Percentiles rank a stretch among this genome's conserved stretches.
These are phyloP conservation scores for Leptinotarsa lineolata DNA, from an alignment of 1,140 invertebrate genomes.

Conservation along the genomic window DNA sequence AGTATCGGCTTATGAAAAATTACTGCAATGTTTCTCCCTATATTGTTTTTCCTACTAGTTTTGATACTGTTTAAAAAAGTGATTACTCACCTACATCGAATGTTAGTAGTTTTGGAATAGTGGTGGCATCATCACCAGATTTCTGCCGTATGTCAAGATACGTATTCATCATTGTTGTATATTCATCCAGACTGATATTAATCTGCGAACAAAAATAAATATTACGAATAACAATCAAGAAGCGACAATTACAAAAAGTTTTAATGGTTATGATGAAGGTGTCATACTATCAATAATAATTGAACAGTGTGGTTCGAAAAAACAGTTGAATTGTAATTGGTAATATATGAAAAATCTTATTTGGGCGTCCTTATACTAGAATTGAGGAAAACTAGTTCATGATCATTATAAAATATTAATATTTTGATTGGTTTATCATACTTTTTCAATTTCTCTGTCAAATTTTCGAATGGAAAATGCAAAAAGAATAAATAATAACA, in stretches of 20 bases:
- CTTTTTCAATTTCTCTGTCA: too few relatives aligned
- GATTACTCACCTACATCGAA: conserved; percentile 50
- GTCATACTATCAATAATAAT: neutral
- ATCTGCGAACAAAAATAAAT: conserved; percentile 42
- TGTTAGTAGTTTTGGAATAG: conserved; percentile 46
- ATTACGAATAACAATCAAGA: conserved; percentile 10
- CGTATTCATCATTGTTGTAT: conserved; percentile 46
- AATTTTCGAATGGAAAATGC: too few relatives aligned
- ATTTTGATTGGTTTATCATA: too few relatives aligned
- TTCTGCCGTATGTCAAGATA: conserved; percentile 43
- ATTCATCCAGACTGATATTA: conserved; percentile 53
- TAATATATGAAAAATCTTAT: neutral
- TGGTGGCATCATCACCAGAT: conserved; percentile 30
- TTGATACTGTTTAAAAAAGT: neutral
- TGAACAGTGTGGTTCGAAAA: neutral
- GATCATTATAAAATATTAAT: neutral
- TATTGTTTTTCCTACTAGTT: too few relatives aligned
- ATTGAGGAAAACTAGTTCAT: neutral
- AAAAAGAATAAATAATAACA: neutral
- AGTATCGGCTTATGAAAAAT: too few relatives aligned
- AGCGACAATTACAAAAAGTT: neutral
- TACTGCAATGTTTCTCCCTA: too few relatives aligned
- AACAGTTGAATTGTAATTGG: neutral
- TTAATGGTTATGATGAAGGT: neutral
- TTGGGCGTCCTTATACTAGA: neutral